Percentiles rank a stretch among this genome's conserved stretches.
Conservation (phyloP, 2,888 invertebrate genomes). For the Cryptocephalus primarius region DNA sequence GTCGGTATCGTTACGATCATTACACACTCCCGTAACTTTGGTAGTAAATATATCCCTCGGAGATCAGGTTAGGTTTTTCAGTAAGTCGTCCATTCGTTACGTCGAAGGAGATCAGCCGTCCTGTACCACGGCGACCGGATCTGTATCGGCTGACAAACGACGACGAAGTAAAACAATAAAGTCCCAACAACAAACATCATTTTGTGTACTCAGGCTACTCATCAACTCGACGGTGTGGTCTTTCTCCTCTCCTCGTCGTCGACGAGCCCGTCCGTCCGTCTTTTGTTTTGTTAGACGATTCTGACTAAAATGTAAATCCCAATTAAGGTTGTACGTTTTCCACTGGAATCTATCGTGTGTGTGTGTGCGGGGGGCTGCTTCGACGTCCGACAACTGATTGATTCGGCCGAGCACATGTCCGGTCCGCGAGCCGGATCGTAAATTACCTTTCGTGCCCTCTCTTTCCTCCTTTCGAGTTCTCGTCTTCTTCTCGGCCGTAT, state of each 20-base stretch:
- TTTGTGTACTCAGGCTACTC: constrained; percentile 12
- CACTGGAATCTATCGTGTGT: constrained; percentile 23
- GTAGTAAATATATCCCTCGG: no score
- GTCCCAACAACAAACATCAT: constrained; percentile 10
- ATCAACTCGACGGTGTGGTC: constrained; percentile 16
- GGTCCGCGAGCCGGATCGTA: constrained; percentile 24
- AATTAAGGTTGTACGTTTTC: constrained; percentile 34
- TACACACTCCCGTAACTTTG: no score
- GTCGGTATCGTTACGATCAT: no score
- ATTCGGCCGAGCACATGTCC: constrained; percentile 35
- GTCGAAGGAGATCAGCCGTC: no score
- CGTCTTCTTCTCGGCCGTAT: no score
- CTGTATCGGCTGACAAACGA: neutral
- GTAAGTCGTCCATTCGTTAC: no score
- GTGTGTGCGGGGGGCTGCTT: constrained; percentile 27
- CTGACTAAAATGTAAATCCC: constrained; percentile 34
- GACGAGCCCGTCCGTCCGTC: neutral
- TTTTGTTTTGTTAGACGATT: constrained; percentile 24
- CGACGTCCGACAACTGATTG: constrained; percentile 35
- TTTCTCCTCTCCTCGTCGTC: neutral
- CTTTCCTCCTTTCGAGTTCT: no score
- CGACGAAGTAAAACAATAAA: constrained; percentile 11
- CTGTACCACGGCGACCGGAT: no score
- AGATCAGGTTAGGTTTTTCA: no score
- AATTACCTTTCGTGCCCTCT: constrained; percentile 20